phyloP scores from a whole-genome alignment of 2,113 vertebrate species.

The Bufo gargarizans region DNA sequence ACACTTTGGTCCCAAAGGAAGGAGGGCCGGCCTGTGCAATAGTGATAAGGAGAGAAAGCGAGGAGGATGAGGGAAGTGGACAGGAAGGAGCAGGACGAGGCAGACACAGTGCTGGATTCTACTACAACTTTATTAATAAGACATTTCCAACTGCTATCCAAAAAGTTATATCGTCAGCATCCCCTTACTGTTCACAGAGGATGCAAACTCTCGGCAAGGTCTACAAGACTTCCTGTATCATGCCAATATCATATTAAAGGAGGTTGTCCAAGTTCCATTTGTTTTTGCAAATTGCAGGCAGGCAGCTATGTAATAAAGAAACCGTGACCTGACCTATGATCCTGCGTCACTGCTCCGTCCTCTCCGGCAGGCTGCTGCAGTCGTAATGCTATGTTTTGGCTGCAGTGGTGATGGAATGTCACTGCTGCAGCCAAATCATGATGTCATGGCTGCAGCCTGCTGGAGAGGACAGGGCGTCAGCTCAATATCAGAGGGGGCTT shows the following conservation, averaged over 20 bases:
- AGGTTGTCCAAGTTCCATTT: too few species aligned
- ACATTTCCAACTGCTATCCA: slow-evolving; percentile 4
- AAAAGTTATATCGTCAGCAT: background rate
- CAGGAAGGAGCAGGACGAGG: background rate
- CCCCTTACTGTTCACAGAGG: background rate
- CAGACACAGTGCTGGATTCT: background rate
- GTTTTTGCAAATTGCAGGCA: too few species aligned
- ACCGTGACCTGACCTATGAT: too few species aligned
- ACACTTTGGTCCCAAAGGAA: slow-evolving; percentile 43
- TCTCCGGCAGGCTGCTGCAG: too few species aligned
- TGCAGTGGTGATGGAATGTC: too few species aligned
- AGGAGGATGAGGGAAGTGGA: background rate
- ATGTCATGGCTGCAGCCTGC: too few species aligned
- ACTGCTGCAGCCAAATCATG: too few species aligned
- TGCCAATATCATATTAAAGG: background rate
- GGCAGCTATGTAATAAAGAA: too few species aligned
- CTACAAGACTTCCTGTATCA: background rate
- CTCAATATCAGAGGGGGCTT: too few species aligned
- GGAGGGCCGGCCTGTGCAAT: slow-evolving; percentile 28
- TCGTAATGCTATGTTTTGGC: too few species aligned
- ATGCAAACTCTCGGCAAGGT: background rate
- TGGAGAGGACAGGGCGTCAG: too few species aligned
- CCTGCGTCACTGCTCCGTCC: too few species aligned
- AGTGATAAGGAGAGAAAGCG: slow-evolving; percentile 17
- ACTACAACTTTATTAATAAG: slow-evolving; percentile 44